phyloP scores from a whole-genome alignment of 1,140 invertebrate genomes.

The Diorhabda carinulata region DNA sequence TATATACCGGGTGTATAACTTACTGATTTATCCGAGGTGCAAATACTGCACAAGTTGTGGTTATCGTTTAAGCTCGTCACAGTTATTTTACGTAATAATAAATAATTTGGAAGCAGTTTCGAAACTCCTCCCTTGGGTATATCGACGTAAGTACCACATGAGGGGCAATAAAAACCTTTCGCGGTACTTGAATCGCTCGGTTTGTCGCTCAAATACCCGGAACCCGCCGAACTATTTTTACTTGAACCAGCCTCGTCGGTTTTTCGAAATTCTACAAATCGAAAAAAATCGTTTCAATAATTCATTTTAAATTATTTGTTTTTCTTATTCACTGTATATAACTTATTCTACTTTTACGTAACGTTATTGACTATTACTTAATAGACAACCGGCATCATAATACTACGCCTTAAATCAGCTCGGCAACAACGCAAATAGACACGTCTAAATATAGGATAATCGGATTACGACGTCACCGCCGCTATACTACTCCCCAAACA shows the following conservation, averaged over 20 bases:
- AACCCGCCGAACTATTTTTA: constrained; percentile 47
- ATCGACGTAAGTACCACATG: constrained; percentile 50
- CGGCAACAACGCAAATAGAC: neutral
- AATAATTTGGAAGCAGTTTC: constrained; percentile 55
- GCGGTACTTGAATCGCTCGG: constrained; percentile 43
- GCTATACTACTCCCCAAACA: too few species aligned
- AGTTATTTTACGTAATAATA: constrained; percentile 54
- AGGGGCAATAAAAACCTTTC: constrained; percentile 47
- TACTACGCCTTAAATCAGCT: neutral
- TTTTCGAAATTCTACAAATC: constrained; percentile 21
- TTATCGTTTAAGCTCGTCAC: constrained; percentile 50
- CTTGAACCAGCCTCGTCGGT: constrained; percentile 32
- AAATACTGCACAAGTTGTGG: constrained; percentile 56
- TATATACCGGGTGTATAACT: constrained; percentile 18
- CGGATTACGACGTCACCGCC: too few species aligned
- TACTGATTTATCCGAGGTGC: constrained; percentile 54
- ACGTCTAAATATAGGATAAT: too few species aligned
- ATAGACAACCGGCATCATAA: too few species aligned
- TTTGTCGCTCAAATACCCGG: constrained; percentile 53
- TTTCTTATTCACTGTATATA: too few species aligned
- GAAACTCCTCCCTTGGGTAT: constrained; percentile 52
- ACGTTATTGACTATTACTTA: too few species aligned
- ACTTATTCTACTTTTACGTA: too few species aligned
- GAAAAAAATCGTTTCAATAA: neutral
- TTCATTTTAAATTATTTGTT: too few species aligned